phyloP scores from a whole-genome alignment of 2,113 vertebrate genomes.

The Fukomys damarensis region DNA sequence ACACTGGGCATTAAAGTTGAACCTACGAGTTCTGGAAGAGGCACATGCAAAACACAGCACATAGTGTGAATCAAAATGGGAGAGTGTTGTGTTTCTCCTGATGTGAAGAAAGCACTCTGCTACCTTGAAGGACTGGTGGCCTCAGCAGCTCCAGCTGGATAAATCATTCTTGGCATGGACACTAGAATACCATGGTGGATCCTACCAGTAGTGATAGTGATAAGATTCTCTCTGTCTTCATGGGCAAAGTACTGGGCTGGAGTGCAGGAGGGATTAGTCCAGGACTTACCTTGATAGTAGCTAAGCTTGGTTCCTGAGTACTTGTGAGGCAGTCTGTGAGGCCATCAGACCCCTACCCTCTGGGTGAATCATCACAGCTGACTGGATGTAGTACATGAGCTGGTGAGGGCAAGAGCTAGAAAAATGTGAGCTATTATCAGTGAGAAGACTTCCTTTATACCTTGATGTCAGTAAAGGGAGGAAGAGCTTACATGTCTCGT shows the following conservation, averaged over 20 bases:
- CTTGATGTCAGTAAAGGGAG: fast-evolving
- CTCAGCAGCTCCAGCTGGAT: too few species aligned
- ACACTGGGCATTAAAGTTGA: not conserved
- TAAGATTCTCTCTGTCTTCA: not conserved
- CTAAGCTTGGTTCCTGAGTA: not conserved
- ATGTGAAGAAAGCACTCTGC: not conserved
- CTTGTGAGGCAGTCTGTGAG: not conserved
- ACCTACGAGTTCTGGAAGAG: not conserved
- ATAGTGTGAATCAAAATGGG: not conserved
- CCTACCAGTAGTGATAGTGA: not conserved
- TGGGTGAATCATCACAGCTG: not conserved
- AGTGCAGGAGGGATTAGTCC: not conserved
- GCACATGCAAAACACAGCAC: not conserved
- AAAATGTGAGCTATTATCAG: not conserved
- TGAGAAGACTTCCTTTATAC: not conserved
- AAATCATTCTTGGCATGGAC: not conserved
- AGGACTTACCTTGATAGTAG: not conserved
- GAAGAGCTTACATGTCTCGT: not conserved
- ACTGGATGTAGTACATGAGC: not conserved
- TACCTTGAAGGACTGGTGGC: not conserved
- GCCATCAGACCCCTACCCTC: fast-evolving
- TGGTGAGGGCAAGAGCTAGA: not conserved
- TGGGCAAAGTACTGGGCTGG: not conserved
- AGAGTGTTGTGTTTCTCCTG: not conserved
- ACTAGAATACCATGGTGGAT: not conserved